A percentile compares a stretch with the other conserved stretches of the same genome.
Conservation (phyloP, 30 jellyfish, hydroid and myxozoan species). For the Hydractinia echinata region DNA sequence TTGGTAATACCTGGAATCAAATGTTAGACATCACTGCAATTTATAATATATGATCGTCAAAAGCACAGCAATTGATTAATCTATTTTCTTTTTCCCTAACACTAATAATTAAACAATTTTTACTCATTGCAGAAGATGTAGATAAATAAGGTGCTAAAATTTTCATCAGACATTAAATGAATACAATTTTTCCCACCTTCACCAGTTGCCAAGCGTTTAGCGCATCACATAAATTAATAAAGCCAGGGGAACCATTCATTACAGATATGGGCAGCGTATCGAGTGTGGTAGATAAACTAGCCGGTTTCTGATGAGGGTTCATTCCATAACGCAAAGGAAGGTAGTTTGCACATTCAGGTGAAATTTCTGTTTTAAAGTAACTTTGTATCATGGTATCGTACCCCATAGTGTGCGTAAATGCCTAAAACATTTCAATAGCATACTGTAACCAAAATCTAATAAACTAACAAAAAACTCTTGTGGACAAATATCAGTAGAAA, state of each 20-base stretch:
- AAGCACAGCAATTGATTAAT: background rate
- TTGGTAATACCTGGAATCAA: too few species aligned
- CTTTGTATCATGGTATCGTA: constrained; percentile 76
- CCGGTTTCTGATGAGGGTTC: constrained; percentile 95
- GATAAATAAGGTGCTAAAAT: too few species aligned
- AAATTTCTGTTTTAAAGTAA: constrained; percentile 65
- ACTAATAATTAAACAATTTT: too few species aligned
- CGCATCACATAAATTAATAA: constrained; percentile 88
- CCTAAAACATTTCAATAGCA: constrained; percentile 35
- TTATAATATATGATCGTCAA: too few species aligned
- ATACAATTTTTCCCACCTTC: constrained; percentile 30
- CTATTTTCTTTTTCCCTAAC: too few species aligned
- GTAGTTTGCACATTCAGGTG: constrained; percentile 45
- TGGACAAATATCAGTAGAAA: too few species aligned
- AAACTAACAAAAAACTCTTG: too few species aligned
- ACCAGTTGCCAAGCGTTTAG: constrained; percentile 88
- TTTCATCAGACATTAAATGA: background rate
- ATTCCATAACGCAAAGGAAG: constrained; percentile 85
- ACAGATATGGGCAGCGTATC: constrained; percentile 59
- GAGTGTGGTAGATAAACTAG: constrained; percentile 43
- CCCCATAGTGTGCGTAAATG: constrained; percentile 80
- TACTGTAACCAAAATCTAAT: too few species aligned
- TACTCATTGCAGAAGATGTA: too few species aligned
- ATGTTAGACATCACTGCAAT: too few species aligned
- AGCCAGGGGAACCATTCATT: constrained; percentile 90